A percentile compares a stretch with the other conserved stretches of the same genome.
phyloP scores from a whole-genome alignment of 2,113 vertebrate species.

The Mugil cephalus region DNA sequence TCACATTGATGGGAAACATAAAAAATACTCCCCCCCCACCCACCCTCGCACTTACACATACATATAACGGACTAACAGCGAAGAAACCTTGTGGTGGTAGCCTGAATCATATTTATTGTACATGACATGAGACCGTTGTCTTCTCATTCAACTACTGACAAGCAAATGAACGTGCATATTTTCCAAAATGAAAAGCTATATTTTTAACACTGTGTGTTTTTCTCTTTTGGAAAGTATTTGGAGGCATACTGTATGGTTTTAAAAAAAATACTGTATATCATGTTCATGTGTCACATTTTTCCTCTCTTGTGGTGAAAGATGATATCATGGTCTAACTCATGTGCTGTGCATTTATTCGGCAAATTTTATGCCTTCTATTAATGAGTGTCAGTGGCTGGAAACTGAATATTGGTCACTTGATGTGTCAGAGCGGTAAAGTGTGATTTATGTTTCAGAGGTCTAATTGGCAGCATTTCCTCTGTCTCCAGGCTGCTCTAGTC shows the following conservation, averaged over 20 bases:
- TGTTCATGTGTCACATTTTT: slow-evolving; percentile 28
- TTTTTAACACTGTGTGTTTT: too few species aligned
- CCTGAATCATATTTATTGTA: too few species aligned
- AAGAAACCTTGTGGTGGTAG: too few species aligned
- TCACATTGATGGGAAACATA: too few species aligned
- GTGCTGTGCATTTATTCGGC: slow-evolving; percentile 23
- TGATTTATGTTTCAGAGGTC: slow-evolving; percentile 78
- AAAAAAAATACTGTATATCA: slow-evolving; percentile 6
- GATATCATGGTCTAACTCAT: slow-evolving; percentile 25
- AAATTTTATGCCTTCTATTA: slow-evolving; percentile 45
- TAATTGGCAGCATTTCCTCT: slow-evolving; percentile 71
- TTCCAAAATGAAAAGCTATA: not conserved
- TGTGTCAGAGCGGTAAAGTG: slow-evolving; percentile 71
- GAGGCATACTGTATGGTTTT: not conserved
- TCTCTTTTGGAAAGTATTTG: not conserved
- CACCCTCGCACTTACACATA: too few species aligned
- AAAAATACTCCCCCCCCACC: too few species aligned
- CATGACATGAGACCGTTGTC: not conserved
- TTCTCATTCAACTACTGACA: not conserved
- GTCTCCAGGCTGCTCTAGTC: slow-evolving; percentile 55
- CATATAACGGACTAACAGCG: too few species aligned
- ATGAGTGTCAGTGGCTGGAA: slow-evolving; percentile 58
- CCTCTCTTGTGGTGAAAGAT: slow-evolving; percentile 33
- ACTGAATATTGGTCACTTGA: slow-evolving; percentile 43
- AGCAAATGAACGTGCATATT: not conserved